Evolutionary conservation across 2,113 vertebrate genomes (phyloP).

Genomic region (Petromus typicus): DNA sequence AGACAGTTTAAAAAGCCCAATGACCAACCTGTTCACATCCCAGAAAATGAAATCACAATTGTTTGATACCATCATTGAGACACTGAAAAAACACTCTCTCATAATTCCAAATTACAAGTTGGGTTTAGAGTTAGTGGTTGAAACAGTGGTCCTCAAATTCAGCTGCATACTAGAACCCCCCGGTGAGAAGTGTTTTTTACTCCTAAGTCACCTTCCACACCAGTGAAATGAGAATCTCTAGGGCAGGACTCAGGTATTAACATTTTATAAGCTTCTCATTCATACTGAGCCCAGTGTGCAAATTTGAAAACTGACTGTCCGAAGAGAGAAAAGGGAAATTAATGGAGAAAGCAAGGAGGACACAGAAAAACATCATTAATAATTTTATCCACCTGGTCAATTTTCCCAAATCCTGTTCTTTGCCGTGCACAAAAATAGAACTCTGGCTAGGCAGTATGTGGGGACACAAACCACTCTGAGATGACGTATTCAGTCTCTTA

Average conservation of each 20-base stretch:
- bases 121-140: constrained; percentile 15
- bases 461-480: constrained; percentile 10
- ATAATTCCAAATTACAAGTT: background rate
- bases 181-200: background rate
- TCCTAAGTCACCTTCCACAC: background rate
- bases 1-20: background rate
- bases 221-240: background rate
- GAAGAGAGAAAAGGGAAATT: background rate
- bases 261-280: background rate
- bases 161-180: background rate
- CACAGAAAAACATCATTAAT: background rate
- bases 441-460: background rate
- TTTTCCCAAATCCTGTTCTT: background rate
- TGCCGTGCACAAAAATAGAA: background rate
- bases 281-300: background rate
- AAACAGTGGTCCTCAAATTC: background rate
- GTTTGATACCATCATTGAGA: background rate
- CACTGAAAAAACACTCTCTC: background rate
- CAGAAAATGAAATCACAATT: background rate
- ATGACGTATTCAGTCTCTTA: background rate
- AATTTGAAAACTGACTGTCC: background rate
- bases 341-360: background rate
- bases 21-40: background rate
- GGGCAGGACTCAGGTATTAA: background rate
- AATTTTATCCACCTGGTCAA: constrained; percentile 40